Conservation (phyloP, 2,888 invertebrate genomes). For the Drosophila paramelanica region DNA sequence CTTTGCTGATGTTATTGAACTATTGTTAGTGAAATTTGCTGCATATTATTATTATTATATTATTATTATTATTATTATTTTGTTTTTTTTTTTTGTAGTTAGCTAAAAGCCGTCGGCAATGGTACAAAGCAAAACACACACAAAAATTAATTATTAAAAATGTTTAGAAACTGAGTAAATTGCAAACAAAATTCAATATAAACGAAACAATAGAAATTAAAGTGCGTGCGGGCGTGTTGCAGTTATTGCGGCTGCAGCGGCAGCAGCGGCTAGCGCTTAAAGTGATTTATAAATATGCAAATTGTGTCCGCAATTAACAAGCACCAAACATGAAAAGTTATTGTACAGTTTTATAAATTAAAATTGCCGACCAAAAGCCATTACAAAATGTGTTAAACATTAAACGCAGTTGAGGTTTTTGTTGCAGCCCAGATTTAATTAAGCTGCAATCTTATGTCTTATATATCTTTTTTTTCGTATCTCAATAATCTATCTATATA, state of each 20-base stretch:
- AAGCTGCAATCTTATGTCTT: background rate
- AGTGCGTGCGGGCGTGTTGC: background rate
- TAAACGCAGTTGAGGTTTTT: slow-evolving; percentile 13
- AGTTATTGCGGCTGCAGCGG: background rate
- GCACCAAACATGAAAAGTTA: slow-evolving; percentile 26
- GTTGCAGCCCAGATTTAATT: slow-evolving; percentile 3
- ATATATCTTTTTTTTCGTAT: background rate
- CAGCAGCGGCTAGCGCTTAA: slow-evolving; percentile 40
- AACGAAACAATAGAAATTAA: slow-evolving; percentile 29
- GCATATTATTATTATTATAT: slow-evolving; percentile 7
- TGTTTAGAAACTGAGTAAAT: slow-evolving; percentile 47
- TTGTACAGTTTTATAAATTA: slow-evolving; percentile 26
- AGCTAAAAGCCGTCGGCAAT: slow-evolving; percentile 55
- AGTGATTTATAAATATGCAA: slow-evolving; percentile 69
- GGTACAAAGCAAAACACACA: slow-evolving; percentile 59
- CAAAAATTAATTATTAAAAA: slow-evolving; percentile 74
- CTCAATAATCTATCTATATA: too few relatives aligned
- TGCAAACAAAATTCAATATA: slow-evolving; percentile 51
- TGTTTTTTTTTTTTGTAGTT: background rate
- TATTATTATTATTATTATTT: slow-evolving; percentile 5
- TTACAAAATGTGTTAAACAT: slow-evolving; percentile 19
- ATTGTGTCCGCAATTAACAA: slow-evolving; percentile 40
- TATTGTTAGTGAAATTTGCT: slow-evolving; percentile 34
- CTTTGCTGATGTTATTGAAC: slow-evolving; percentile 23
- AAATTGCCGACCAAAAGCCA: slow-evolving; percentile 29